These are phyloP conservation scores for Plutomurus gul DNA, from an alignment of 1,140 invertebrate genomes.

Conservation along the genomic window DNA sequence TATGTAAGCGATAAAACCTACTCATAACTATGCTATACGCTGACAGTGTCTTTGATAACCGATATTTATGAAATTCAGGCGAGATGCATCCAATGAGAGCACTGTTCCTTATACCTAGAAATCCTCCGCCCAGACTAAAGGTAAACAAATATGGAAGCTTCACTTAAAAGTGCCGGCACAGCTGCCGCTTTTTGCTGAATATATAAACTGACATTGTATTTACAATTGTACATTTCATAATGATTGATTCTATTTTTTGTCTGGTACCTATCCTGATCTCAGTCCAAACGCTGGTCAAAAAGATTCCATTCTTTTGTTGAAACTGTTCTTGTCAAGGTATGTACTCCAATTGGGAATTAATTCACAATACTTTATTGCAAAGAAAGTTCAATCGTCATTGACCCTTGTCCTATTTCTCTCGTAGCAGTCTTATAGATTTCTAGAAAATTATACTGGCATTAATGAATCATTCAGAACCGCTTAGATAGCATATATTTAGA, in stretches of 20 bases:
- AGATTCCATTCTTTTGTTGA: conserved; percentile 91
- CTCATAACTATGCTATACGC: not conserved
- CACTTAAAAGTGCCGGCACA: no score
- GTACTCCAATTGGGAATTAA: not conserved
- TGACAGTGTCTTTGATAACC: not conserved
- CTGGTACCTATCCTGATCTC: no score
- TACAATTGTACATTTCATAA: not conserved
- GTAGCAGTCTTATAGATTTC: no score
- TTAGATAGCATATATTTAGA: no score
- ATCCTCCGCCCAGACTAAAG: conserved; percentile 92
- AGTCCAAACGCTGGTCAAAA: conserved; percentile 97
- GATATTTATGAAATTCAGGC: conserved; percentile 59
- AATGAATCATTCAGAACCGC: no score
- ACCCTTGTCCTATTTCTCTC: no score
- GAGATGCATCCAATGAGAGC: conserved; percentile 99
- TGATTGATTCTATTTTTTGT: conserved; percentile 58
- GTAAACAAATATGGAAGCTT: no score
- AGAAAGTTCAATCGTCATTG: no score
- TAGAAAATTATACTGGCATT: no score
- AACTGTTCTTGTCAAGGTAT: conserved; percentile 81
- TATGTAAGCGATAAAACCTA: conserved; percentile 68
- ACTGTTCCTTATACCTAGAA: conserved; percentile 96
- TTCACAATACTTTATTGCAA: not conserved
- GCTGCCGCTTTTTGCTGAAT: no score
- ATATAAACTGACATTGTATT: no score